A percentile compares a stretch with the other conserved stretches of the same genome.
These are phyloP conservation scores for Cromileptes altivelis DNA, from an alignment of 2,113 vertebrate genomes.

Conservation along the genomic window DNA sequence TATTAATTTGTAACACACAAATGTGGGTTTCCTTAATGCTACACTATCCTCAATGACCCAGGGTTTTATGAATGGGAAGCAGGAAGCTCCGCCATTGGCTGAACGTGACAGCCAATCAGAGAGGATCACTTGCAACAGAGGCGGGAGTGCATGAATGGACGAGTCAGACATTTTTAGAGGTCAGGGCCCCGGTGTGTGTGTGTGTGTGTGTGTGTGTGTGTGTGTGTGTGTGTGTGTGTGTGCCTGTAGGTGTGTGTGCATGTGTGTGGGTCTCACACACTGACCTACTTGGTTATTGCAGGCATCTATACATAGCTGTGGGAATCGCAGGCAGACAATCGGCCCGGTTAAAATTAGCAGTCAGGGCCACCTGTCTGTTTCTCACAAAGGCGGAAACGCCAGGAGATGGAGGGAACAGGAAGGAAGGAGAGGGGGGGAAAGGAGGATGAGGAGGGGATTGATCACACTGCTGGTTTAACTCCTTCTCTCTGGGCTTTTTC, in stretches of 20 bases:
- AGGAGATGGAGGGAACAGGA: slow-evolving; percentile 58
- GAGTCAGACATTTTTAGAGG: slow-evolving; percentile 60
- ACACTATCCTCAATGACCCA: slow-evolving; percentile 68
- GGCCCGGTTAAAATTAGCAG: slow-evolving; percentile 77
- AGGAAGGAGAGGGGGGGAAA: slow-evolving; percentile 35
- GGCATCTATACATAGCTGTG: slow-evolving; percentile 71
- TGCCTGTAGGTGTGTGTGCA: slow-evolving; percentile 25
- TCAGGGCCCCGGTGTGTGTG: slow-evolving; percentile 28
- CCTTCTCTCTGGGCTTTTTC: slow-evolving; percentile 26
- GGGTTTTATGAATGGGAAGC: slow-evolving; percentile 81
- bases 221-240: slow-evolving; percentile 26
- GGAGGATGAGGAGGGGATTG: slow-evolving; percentile 30
- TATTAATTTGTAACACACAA: too few species aligned
- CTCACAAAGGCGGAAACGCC: slow-evolving; percentile 64
- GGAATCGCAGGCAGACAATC: slow-evolving; percentile 70
- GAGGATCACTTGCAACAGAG: slow-evolving; percentile 33
- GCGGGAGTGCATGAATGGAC: slow-evolving; percentile 66
- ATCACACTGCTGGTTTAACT: slow-evolving; percentile 68
- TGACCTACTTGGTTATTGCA: slow-evolving; percentile 66
- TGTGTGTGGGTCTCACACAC: slow-evolving; percentile 35
- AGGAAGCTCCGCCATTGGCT: slow-evolving; percentile 74
- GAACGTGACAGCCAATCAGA: slow-evolving; percentile 63
- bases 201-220: slow-evolving; percentile 5
- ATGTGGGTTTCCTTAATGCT: not conserved
- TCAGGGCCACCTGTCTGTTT: slow-evolving; percentile 75